Evolutionary conservation across 1,140 invertebrate genomes (phyloP).

Genomic region (Drosophila orena): DNA sequence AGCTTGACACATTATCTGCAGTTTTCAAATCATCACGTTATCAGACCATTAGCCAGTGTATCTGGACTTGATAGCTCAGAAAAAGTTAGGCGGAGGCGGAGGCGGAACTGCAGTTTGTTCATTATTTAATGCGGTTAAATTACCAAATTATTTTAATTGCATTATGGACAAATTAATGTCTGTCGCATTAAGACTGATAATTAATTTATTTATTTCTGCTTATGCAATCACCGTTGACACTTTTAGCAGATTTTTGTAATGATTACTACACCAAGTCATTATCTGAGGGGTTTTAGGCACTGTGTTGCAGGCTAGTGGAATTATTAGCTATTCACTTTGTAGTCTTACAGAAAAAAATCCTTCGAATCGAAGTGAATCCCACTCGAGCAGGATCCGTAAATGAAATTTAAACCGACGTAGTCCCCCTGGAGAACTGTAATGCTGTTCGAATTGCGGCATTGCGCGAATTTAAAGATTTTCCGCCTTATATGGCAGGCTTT

Average conservation of each 20-base stretch:
- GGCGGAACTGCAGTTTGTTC: constrained; percentile 17
- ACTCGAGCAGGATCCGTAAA: constrained; percentile 6
- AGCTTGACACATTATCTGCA: constrained; percentile 7
- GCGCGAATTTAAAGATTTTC: constrained; percentile 72
- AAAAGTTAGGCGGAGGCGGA: constrained; percentile 5
- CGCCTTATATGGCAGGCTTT: constrained; percentile 24
- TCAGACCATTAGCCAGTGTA: constrained; percentile 12
- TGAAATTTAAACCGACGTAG: constrained; percentile 15
- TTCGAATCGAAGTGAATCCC: constrained; percentile 20
- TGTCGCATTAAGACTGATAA: not conserved
- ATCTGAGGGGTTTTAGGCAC: constrained; percentile 1
- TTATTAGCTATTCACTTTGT: not conserved
- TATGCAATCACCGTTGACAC: constrained; percentile 36
- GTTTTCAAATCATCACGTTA: constrained; percentile 10
- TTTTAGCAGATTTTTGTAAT: constrained; percentile 24
- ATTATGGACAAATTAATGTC: constrained; percentile 19
- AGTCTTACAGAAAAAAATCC: constrained; percentile 41
- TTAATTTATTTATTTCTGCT: constrained; percentile 1
- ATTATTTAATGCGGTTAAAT: constrained; percentile 23
- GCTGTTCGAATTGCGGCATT: constrained; percentile 27
- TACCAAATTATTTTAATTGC: constrained; percentile 49
- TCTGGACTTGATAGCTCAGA: not conserved
- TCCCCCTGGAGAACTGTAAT: constrained; percentile 47
- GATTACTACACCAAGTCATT: constrained; percentile 2
- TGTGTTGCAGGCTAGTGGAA: not conserved